Evolutionary conservation across 2,797 vertebrate species (phyloP).

Genomic region (Arnoldichthys spilopterus): DNA sequence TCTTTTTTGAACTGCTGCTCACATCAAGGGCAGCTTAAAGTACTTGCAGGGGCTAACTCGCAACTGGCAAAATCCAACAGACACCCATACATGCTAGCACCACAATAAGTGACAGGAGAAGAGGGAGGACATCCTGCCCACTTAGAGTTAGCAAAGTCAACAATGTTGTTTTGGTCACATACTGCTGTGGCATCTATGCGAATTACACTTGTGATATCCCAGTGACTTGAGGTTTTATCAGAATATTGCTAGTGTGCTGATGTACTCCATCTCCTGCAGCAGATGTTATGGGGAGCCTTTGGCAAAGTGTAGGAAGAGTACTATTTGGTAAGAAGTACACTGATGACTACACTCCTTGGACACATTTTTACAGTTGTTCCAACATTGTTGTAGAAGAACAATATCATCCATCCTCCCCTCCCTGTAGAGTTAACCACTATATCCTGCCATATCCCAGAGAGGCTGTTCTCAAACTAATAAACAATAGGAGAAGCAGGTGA

Average conservation of each 20-base stretch:
- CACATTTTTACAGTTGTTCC: neutral
- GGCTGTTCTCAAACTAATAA: neutral
- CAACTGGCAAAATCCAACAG: too few species aligned
- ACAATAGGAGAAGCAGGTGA: neutral
- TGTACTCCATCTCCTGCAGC: neutral
- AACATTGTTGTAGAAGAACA: neutral
- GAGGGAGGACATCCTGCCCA: too few species aligned
- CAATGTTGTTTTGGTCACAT: too few species aligned
- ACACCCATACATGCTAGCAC: too few species aligned
- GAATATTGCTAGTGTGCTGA: neutral
- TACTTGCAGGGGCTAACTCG: too few species aligned
- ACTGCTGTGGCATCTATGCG: too few species aligned
- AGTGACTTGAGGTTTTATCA: too few species aligned
- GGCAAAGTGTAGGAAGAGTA: neutral
- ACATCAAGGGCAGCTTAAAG: too few species aligned
- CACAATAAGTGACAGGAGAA: too few species aligned
- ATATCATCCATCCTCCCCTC: neutral
- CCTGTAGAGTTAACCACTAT: neutral
- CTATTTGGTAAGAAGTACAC: neutral
- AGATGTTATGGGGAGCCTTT: neutral
- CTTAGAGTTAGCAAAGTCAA: too few species aligned
- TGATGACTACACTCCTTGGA: constrained; percentile 5
- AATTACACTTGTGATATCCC: too few species aligned
- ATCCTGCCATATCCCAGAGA: neutral
- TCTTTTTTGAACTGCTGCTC: too few species aligned